phyloP scores from a whole-genome alignment of 2,888 invertebrate species.

The Opisthograptis luteolata region DNA sequence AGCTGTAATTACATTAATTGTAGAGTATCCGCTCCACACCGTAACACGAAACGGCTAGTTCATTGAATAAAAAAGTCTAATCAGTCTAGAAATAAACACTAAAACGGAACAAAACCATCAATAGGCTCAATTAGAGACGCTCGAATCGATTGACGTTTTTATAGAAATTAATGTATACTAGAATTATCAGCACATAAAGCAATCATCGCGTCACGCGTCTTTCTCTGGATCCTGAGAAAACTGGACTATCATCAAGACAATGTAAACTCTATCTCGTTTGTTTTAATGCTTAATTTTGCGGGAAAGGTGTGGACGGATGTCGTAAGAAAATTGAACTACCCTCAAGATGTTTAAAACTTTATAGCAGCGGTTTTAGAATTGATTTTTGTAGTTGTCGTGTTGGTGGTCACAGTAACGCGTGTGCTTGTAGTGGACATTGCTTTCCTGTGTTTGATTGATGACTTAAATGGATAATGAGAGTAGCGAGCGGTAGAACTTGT shows the following conservation, averaged over 20 bases:
- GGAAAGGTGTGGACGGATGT: background rate
- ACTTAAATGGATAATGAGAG: conserved; percentile 25
- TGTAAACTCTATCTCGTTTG: background rate
- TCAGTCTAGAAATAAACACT: conserved; percentile 2
- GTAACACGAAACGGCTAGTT: background rate
- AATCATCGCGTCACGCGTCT: conserved; percentile 13
- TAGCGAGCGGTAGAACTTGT: conserved; percentile 2
- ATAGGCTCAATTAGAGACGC: conserved; percentile 14
- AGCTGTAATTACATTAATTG: conserved; percentile 19
- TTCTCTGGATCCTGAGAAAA: conserved; percentile 8
- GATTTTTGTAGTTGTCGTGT: background rate
- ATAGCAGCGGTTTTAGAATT: conserved; percentile 5
- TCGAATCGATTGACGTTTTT: conserved; percentile 4
- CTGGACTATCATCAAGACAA: background rate
- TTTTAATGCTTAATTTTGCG: conserved; percentile 6
- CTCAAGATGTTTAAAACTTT: conserved; percentile 1
- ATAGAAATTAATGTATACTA: conserved; percentile 19
- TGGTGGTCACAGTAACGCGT: conserved; percentile 19
- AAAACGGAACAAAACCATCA: conserved; percentile 13
- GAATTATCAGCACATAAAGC: conserved; percentile 28
- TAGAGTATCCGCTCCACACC: conserved; percentile 7
- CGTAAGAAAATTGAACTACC: background rate
- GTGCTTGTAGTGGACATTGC: conserved; percentile 25
- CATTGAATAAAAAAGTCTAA: background rate
- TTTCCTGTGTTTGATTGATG: conserved; percentile 29